These are phyloP conservation scores for Morone chrysops DNA, from an alignment of 2,113 vertebrate genomes.

Conservation along the genomic window DNA sequence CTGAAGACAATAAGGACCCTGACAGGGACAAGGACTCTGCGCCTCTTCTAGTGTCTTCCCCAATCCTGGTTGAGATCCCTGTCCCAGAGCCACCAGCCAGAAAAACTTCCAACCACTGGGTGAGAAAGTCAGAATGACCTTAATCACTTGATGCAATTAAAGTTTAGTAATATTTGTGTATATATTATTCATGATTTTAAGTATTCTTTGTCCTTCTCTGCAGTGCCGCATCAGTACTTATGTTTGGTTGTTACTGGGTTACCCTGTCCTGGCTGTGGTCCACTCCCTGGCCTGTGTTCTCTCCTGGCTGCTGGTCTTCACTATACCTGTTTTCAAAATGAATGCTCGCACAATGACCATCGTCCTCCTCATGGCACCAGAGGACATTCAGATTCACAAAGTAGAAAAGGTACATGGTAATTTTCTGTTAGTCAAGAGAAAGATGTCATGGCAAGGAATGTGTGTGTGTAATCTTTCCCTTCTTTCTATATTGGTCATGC, in stretches of 20 bases:
- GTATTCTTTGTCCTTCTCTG: not conserved
- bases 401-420: conserved; percentile 69
- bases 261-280: conserved; percentile 78
- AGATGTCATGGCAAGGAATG: not conserved
- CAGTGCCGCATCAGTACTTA: conserved; percentile 73
- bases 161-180: not conserved
- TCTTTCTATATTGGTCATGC: not conserved
- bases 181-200: not conserved
- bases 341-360: conserved; percentile 72
- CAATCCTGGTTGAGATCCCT: conserved; percentile 49
- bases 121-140: conserved; percentile 11
- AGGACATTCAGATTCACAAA: conserved; percentile 69
- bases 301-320: conserved; percentile 86
- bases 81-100: conserved; percentile 20
- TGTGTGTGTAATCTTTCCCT: not conserved
- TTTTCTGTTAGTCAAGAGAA: not conserved
- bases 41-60: conserved; percentile 70
- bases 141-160: not conserved
- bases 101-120: conserved; percentile 57
- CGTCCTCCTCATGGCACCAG: conserved; percentile 83
- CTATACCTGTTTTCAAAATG: conserved; percentile 87
- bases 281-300: conserved; percentile 84
- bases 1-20: conserved; percentile 43
- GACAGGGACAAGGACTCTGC: conserved; percentile 76
- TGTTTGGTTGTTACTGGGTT: conserved; percentile 85